Percentiles rank a stretch among this genome's conserved stretches.
Conservation (phyloP, 2,797 vertebrate species). For the Paramormyrops hopkinsi region DNA sequence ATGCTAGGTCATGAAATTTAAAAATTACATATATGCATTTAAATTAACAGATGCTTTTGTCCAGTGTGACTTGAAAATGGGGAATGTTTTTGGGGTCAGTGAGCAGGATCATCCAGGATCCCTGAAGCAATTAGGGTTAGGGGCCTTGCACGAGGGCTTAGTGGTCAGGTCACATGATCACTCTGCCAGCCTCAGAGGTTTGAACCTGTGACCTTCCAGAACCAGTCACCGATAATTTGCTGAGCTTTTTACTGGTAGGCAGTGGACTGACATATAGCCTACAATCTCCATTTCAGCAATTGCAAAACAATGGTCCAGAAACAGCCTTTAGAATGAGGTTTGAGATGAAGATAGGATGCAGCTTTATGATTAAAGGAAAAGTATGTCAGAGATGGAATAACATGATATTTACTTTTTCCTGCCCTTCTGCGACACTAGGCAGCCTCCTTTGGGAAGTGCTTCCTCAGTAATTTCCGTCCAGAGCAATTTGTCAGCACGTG, state of each 20-base stretch:
- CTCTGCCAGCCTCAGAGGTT: background rate
- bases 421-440: conserved; percentile 57
- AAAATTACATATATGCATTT: background rate
- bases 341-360: background rate
- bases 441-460: conserved; percentile 92
- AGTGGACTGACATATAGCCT: background rate
- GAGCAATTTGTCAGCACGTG: conserved; percentile 79
- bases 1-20: background rate
- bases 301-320: background rate
- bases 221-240: background rate
- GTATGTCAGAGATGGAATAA: background rate
- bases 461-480: conserved; percentile 81
- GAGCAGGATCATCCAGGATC: background rate
- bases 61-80: background rate
- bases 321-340: background rate
- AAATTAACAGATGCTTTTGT: background rate
- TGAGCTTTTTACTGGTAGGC: background rate
- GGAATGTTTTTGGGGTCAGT: background rate
- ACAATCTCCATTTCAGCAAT: background rate
- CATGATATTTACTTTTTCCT: background rate
- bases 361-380: too few relatives aligned
- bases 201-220: background rate
- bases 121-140: background rate
- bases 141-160: background rate
- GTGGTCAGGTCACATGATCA: background rate